Conservation (phyloP, 2,888 invertebrate genomes). For the Pandemis heparana region DNA sequence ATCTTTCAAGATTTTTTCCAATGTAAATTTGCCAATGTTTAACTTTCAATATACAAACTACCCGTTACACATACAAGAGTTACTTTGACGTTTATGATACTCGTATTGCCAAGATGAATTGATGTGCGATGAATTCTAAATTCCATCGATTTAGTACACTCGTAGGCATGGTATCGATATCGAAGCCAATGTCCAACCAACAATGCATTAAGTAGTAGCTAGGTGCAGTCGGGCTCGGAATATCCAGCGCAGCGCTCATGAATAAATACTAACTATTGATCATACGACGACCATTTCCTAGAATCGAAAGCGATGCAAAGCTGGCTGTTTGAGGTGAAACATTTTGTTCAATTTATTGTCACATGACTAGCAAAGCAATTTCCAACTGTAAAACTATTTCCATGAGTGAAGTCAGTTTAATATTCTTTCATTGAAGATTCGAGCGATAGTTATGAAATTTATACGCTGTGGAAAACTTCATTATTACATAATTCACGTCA, state of each 20-base stretch:
- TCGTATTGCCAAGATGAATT: neutral
- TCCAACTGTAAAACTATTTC: neutral
- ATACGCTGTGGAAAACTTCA: neutral
- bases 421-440: neutral
- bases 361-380: neutral
- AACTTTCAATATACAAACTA: neutral
- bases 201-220: conserved; percentile 52
- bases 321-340: neutral
- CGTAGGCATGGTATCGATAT: neutral
- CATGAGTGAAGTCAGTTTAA: neutral
- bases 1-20: too few species aligned
- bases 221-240: conserved; percentile 45
- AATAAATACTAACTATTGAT: conserved; percentile 71
- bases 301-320: conserved; percentile 46
- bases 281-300: conserved; percentile 53
- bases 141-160: conserved; percentile 6
- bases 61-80: neutral
- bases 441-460: neutral
- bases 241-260: conserved; percentile 57
- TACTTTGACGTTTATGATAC: neutral
- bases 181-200: conserved; percentile 40
- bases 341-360: neutral
- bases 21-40: neutral
- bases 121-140: neutral
- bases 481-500: neutral